Evolutionary conservation across 2,113 vertebrate species (phyloP), one percentile per base, ranked within the genome.

Genomic region (Verasper variegatus): DNA sequence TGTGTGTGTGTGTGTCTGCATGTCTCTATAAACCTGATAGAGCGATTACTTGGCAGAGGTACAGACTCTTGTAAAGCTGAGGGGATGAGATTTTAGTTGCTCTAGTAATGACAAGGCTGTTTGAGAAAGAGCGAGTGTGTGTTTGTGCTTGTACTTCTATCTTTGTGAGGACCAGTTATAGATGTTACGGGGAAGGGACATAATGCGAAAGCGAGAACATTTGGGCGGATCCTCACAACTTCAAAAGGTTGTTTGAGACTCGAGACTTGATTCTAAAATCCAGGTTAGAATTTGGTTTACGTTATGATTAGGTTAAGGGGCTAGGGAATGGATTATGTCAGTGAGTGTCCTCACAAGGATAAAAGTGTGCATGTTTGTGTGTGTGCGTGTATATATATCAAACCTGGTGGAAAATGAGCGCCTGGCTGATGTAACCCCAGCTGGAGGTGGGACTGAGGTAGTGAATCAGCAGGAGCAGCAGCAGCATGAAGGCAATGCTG

Each of bases 381-480:
- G 58, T 65, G 58, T 31, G 55, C 26, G 35, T 54, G 37, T 49
- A 56, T 58, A 23, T 47, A 35, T 88, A 17, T 76, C 76, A 76
- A 73, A 97, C 97, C 96, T 97, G 96, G 90, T 97, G 97, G 86
- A 97, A 98, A 86, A 98, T 98, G 73, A 97, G 95, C 1, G 97
- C 96, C 86, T 97, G 96, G 91, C 95, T 97, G 93, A 98, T 96
- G 92, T 95, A 97, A 69, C 97, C 97, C 97, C 97, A 98, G 88
- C 96, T 96, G 91, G 95, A 96, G 76, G 94, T 96, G 65, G 96
- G 96, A 0, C 96, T 96, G 64, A 97, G 94, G 90, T 97, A 97
- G 91, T 97, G 96, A 67, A 97, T 96, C 18, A 96, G 91, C 1
- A 97, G 93, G 12, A 97, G 95, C 37, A 98, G 94, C 59, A 97